Percentiles rank a stretch among this genome's conserved stretches.
Conservation (phyloP, 1,140 invertebrate genomes). For the Magallana ariakensis region DNA sequence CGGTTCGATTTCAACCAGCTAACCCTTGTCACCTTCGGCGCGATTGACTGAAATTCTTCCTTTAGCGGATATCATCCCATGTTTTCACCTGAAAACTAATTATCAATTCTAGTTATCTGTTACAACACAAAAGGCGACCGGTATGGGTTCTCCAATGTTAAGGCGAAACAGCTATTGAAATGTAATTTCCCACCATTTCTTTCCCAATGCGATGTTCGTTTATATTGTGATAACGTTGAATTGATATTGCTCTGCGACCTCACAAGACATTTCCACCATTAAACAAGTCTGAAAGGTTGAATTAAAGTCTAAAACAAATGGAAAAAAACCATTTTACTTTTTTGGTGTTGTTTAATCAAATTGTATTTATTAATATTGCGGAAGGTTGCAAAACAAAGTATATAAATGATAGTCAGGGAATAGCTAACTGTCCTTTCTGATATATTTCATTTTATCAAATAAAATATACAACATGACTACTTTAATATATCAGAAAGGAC, state of each 20-base stretch:
- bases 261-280: constrained; percentile 35
- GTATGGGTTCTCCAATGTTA: constrained; percentile 21
- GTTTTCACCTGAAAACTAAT: constrained; percentile 53
- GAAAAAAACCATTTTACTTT: not conserved
- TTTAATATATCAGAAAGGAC: too few relatives aligned
- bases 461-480: too few relatives aligned
- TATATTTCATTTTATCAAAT: too few relatives aligned
- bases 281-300: not conserved
- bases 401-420: too few relatives aligned
- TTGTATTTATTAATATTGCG: not conserved
- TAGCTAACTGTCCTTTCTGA: too few relatives aligned
- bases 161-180: constrained; percentile 37
- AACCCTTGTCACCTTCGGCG: constrained; percentile 44
- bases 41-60: constrained; percentile 33
- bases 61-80: constrained; percentile 46
- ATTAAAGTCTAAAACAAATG: constrained; percentile 17
- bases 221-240: constrained; percentile 41
- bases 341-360: not conserved
- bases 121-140: constrained; percentile 10
- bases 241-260: constrained; percentile 37
- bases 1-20: constrained; percentile 59
- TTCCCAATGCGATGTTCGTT: constrained; percentile 30
- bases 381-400: too few relatives aligned
- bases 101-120: constrained; percentile 49
- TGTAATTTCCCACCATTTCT: constrained; percentile 23